A percentile compares a stretch with the other conserved stretches of the same genome.
Evolutionary conservation across 1,140 invertebrate species (phyloP).

Genomic region (Globodera ellingtonae): DNA sequence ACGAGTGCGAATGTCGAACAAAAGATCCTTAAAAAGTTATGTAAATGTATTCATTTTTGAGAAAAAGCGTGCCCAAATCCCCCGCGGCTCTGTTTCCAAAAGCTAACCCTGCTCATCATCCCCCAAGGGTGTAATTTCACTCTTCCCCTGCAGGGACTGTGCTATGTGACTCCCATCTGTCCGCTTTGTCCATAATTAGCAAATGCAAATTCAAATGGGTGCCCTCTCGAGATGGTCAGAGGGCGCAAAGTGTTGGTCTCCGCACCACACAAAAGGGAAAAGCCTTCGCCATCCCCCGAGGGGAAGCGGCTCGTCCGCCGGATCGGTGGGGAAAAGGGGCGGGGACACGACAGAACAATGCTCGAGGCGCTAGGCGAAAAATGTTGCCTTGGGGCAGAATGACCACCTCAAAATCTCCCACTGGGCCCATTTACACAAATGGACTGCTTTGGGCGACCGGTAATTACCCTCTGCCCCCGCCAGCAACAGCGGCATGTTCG

Average conservation of each 20-base stretch:
- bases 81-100: not conserved
- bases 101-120: not conserved
- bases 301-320: not conserved
- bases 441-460: too few species aligned
- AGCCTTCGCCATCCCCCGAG: not conserved
- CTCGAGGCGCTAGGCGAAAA: too few species aligned
- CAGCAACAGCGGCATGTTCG: too few species aligned
- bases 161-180: not conserved
- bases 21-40: constrained; percentile 77
- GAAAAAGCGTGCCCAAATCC: not conserved
- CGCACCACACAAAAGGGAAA: not conserved
- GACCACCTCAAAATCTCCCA: too few species aligned
- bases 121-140: constrained; percentile 9
- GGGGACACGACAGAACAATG: too few species aligned
- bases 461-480: too few species aligned
- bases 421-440: too few species aligned
- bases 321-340: too few species aligned
- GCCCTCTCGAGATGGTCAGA: not conserved
- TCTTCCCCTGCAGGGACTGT: not conserved
- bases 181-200: constrained; percentile 13
- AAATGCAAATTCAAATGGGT: not conserved
- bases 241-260: constrained; percentile 5
- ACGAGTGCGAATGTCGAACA: constrained; percentile 92
- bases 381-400: too few species aligned
- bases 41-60: not conserved